Conservation (phyloP, 2,797 vertebrate genomes). For the Presbytis comata region DNA sequence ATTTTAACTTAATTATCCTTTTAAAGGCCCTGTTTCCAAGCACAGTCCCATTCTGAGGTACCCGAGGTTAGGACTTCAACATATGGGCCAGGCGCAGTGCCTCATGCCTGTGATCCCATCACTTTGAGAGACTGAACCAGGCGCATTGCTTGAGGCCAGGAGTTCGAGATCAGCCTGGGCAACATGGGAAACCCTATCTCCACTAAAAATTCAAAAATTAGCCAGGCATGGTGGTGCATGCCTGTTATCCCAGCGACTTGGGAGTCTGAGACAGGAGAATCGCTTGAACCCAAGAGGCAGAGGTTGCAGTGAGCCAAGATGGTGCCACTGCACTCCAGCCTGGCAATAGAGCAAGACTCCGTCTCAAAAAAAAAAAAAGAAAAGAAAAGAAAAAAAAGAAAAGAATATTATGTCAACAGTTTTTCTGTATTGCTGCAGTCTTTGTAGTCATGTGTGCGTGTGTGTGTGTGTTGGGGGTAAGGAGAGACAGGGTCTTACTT, state of each 20-base stretch:
- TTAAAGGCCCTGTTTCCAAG: neutral
- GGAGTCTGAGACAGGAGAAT: neutral
- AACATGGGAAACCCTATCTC: neutral
- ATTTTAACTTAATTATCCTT: neutral
- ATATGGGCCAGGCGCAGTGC: neutral
- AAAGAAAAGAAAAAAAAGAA: too few relatives aligned
- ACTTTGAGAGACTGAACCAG: neutral
- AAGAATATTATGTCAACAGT: neutral
- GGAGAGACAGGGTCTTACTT: too few relatives aligned
- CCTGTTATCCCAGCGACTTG: neutral
- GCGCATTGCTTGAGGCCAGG: neutral
- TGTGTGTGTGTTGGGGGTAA: neutral
- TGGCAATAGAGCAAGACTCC: too few relatives aligned
- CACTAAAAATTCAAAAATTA: neutral
- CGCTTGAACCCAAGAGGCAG: neutral
- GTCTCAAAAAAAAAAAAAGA: too few relatives aligned
- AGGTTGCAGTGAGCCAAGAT: too few relatives aligned
- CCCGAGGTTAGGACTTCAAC: neutral
- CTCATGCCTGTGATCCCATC: neutral
- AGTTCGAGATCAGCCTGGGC: neutral
- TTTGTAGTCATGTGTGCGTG: neutral
- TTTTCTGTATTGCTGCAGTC: neutral
- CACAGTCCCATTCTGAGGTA: neutral
- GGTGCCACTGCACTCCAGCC: too few relatives aligned
- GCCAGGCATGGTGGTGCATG: neutral